These are phyloP conservation scores for Eupithecia centaureata DNA, from an alignment of 2,888 invertebrate species.

Conservation along the genomic window DNA sequence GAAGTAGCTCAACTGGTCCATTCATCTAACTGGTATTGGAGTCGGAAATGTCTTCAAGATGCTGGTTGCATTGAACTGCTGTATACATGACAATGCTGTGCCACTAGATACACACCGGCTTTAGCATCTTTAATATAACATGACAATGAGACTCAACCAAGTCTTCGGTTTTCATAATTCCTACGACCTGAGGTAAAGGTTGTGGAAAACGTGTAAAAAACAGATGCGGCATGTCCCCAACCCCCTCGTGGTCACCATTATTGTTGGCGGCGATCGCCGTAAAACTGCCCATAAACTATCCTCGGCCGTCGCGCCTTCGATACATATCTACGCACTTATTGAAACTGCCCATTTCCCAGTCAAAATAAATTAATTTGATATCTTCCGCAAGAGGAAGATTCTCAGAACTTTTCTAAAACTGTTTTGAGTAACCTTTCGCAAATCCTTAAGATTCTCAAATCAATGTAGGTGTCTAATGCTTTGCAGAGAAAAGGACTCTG, in stretches of 20 bases:
- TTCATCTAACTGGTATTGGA: too few relatives aligned
- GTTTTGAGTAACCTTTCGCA: not conserved
- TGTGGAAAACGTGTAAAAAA: slow-evolving; percentile 84
- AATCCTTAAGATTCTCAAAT: not conserved
- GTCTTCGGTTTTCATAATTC: slow-evolving; percentile 50
- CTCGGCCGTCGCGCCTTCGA: slow-evolving; percentile 49
- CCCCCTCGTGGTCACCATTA: slow-evolving; percentile 78
- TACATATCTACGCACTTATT: slow-evolving; percentile 68
- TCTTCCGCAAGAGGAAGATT: slow-evolving; percentile 24
- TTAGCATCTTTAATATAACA: not conserved
- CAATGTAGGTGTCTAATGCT: not conserved
- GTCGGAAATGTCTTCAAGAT: too few relatives aligned
- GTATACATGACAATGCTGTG: too few relatives aligned
- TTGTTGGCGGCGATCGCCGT: slow-evolving; percentile 66
- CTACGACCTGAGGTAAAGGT: slow-evolving; percentile 64
- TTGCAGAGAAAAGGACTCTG: not conserved
- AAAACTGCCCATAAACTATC: slow-evolving; percentile 78
- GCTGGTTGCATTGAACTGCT: too few relatives aligned
- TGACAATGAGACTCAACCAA: slow-evolving; percentile 12
- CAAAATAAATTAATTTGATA: slow-evolving; percentile 48
- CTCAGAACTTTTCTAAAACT: slow-evolving; percentile 4
- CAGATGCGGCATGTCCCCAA: slow-evolving; percentile 81
- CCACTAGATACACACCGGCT: too few relatives aligned
- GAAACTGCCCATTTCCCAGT: slow-evolving; percentile 60
- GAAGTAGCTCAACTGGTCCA: too few relatives aligned